Conservation (phyloP, 2,797 vertebrate species). For the Neoniphon sammara region DNA sequence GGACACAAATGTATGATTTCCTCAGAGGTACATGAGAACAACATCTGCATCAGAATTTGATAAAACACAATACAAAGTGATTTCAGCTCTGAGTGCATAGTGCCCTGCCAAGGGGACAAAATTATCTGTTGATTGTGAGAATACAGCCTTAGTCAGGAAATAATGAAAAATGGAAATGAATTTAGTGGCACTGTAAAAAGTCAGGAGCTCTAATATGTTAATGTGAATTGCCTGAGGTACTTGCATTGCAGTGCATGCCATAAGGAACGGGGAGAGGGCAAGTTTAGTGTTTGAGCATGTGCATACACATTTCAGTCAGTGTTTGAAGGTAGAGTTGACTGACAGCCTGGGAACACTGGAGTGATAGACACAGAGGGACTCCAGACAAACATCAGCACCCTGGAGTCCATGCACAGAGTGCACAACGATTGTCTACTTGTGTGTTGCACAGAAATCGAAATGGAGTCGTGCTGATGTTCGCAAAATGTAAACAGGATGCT, state of each 20-base stretch:
- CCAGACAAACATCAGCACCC: conserved; percentile 25
- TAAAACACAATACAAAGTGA: conserved; percentile 11
- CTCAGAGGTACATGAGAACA: conserved; percentile 25
- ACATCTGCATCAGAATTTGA: conserved; percentile 23
- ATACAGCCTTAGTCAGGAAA: conserved; percentile 31
- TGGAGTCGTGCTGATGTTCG: conserved; percentile 17
- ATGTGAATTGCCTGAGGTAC: conserved; percentile 47
- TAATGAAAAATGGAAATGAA: conserved; percentile 31
- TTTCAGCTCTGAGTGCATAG: conserved; percentile 30
- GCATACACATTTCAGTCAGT: conserved; percentile 10
- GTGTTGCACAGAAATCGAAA: conserved; percentile 9
- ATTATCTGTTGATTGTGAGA: conserved; percentile 25
- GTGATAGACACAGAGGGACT: conserved; percentile 1
- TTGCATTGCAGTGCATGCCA: conserved; percentile 30
- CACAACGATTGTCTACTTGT: conserved; percentile 2
- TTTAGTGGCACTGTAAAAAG: background rate
- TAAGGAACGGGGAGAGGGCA: conserved; percentile 1
- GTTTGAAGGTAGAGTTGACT: conserved; percentile 17
- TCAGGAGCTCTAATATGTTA: conserved; percentile 42
- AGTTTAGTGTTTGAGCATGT: background rate
- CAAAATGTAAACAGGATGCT: conserved; percentile 26
- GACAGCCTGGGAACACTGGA: conserved; percentile 31
- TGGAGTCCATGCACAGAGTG: conserved; percentile 4
- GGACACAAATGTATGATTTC: conserved; percentile 23
- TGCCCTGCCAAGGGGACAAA: conserved; percentile 1